phyloP scores from a whole-genome alignment of 2,888 invertebrate genomes.

The Alloscopus bannaensis region DNA sequence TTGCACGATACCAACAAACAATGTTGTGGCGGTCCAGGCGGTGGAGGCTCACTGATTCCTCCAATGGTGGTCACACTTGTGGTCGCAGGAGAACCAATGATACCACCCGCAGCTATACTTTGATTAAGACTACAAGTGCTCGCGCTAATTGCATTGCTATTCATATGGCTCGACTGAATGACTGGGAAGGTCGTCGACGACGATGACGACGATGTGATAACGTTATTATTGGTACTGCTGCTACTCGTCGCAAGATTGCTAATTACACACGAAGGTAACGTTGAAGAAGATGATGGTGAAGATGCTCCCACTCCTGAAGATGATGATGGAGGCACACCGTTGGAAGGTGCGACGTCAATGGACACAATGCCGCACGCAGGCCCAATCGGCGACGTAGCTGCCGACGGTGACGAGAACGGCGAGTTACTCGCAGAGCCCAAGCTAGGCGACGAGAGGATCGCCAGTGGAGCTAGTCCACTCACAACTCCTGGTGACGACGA shows the following conservation, averaged over 20 bases:
- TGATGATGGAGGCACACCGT: neutral
- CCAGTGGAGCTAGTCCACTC: conserved; percentile 46
- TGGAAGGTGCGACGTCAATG: conserved; percentile 34
- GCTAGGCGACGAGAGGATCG: conserved; percentile 49
- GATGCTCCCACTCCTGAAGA: conserved; percentile 28
- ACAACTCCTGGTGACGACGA: neutral
- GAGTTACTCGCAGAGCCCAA: conserved; percentile 39
- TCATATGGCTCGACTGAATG: conserved; percentile 57
- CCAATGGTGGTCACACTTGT: neutral
- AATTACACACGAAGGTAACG: conserved; percentile 48
- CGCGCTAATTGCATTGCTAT: conserved; percentile 61
- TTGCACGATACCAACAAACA: conserved; percentile 58
- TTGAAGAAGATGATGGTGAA: conserved; percentile 36
- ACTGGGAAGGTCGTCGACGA: conserved; percentile 38
- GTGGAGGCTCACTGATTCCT: conserved; percentile 26
- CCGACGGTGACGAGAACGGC: conserved; percentile 30
- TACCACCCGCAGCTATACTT: conserved; percentile 61
- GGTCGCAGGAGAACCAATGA: conserved; percentile 37
- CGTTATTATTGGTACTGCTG: conserved; percentile 21
- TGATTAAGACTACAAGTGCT: conserved; percentile 59
- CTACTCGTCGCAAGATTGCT: conserved; percentile 30
- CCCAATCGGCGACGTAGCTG: conserved; percentile 14
- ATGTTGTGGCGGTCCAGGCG: conserved; percentile 51
- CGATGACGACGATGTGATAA: conserved; percentile 16
- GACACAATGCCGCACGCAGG: conserved; percentile 37